Evolutionary conservation across 2,888 invertebrate genomes (phyloP), one percentile per base, ranked within the genome.

Genomic region (Rhagium mordax): DNA sequence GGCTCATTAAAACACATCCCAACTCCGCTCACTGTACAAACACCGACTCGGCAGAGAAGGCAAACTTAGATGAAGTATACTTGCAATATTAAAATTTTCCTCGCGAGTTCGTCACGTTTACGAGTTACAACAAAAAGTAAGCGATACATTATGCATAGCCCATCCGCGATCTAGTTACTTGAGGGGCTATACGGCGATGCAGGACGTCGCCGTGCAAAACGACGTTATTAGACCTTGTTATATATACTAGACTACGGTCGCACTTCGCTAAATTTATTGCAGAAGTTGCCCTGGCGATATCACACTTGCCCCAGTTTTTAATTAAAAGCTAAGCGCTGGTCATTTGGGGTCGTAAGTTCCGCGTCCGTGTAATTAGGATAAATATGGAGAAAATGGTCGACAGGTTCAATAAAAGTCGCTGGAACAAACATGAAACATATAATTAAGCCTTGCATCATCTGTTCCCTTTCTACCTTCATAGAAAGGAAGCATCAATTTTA

Each of bases 131-230:
- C 80, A 79, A 79, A 77, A 79, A 80, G 77, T 79, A 74, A 76
- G 76, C 78, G 81, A 84, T 84, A 84, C 83, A 84, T 84, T 84
- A 84, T 84, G 84, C 84, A 84, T 84, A 81, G 75, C 82, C 82
- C 81, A 84, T 83, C 82, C 81, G 74, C 81, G 81, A 79, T 79
- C 82, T 80, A 78, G 81, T 81, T 81, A 82, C 76, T 76, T 72
- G 71, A 74, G 74, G 49, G 74, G 78, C 67, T 75, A 77, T 77
- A 74, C 77, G 73, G 51, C 51, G 65, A 65, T 53, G 65, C 65
- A 72, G 76, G 75, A 76, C 68, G 69, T 68, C 74, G 69, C 67
- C 74, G 72, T 71, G 78, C 66, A 74, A 74, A 71, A 57, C 62
- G 72, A 65, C 71, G 65, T 71, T 68, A 74, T 74, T 68, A 74